Evolutionary conservation across 1,140 invertebrate genomes (phyloP).

Genomic region (Dreissena rostriformis): DNA sequence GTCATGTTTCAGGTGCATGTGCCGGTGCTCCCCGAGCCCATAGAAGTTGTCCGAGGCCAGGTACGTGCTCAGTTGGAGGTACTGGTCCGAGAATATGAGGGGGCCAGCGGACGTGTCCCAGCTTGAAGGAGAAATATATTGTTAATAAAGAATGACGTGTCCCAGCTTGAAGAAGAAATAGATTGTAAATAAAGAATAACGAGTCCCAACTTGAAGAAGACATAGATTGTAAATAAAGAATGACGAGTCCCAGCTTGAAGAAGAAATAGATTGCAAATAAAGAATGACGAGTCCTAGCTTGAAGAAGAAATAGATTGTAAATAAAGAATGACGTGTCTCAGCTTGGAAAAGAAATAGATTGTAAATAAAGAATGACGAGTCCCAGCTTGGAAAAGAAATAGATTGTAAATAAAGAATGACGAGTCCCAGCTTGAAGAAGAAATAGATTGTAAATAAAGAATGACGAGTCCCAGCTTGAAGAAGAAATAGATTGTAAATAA

Average conservation of each 20-base stretch:
- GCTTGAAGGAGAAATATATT: conserved; percentile 81
- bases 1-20: conserved; percentile 72
- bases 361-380: conserved; percentile 85
- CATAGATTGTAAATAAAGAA: neutral
- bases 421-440: too few species aligned
- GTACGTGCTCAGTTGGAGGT: conserved; percentile 89
- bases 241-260: too few species aligned
- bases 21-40: conserved; percentile 89
- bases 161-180: too few species aligned
- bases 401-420: too few species aligned
- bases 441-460: too few species aligned
- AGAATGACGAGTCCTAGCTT: conserved; percentile 88
- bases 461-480: conserved; percentile 87
- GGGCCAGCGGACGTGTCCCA: conserved; percentile 88
- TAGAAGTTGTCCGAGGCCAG: conserved; percentile 89
- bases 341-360: too few species aligned
- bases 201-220: conserved; percentile 86
- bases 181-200: conserved; percentile 59
- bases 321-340: too few species aligned
- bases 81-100: conserved; percentile 89
- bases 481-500: conserved; percentile 62
- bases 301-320: conserved; percentile 64
- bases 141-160: too few species aligned
- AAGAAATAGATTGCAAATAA: too few species aligned
- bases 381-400: conserved; percentile 83